Evolutionary conservation across 2,888 invertebrate species (phyloP), one percentile per base, ranked within the genome.

Genomic region (Platycheirus rosarum): DNA sequence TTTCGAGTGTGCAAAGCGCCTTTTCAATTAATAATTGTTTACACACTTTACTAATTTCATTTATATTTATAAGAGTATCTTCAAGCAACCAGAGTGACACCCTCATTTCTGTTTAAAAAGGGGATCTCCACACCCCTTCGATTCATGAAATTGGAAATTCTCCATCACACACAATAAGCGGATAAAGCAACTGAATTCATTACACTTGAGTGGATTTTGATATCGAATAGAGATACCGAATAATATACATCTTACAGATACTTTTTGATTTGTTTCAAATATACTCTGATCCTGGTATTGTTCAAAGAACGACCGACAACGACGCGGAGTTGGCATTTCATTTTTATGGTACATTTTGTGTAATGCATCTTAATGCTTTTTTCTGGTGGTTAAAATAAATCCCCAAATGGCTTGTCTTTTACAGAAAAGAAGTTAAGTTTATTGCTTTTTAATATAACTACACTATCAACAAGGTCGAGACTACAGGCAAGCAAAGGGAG

Each of bases 141-240:
- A 8, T 16, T n/a, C n/a, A n/a, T 13, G 11, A 60, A 55, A 62
- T 57, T 79, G 57, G 13, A 57, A 42, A 79, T 57, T 75, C 75
- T 40, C 9, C 40, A 23, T 57, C 46, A 63, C 51, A 48, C 51
- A 80, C 66, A 80, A 62, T 80, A 80, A 82, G 77, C 68, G 82
- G 82, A 82, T 82, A 82, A 77, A 82, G 66, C 77, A 82, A 77
- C 82, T 82, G 82, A 77, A 82, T 82, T 73, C 77, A 82, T 77
- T 73, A 73, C 63, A 82, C 48, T 77, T 77, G 77, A 82, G 77
- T 82, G 77, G 77, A 82, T 82, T 82, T 76, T 82, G 63, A 82
- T 82, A 77, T 73, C 71, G 68, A 77, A 71, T 71, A 76, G 76
- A 76, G 76, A 71, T 44, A 60, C 69, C 44, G 42, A 68, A 53